Evolutionary conservation across 2,113 vertebrate species (phyloP).

Genomic region (western clawed frog (Xenopus tropicalis)): DNA sequence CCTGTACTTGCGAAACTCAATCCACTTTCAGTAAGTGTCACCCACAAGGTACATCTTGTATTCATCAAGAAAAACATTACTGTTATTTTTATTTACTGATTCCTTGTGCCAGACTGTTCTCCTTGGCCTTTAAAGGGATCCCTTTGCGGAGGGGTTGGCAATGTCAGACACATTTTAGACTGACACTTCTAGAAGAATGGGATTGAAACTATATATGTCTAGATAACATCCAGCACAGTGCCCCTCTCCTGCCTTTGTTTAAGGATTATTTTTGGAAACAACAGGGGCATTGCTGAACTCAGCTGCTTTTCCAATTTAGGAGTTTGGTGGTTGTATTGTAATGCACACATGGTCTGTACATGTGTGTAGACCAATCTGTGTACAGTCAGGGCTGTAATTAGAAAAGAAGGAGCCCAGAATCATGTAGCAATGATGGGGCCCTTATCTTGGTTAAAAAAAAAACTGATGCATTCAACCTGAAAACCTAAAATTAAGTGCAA

Average conservation of each 20-base stretch:
- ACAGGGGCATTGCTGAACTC: slow-evolving; percentile 80
- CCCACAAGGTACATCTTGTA: slow-evolving; percentile 37
- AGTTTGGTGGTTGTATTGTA: slow-evolving; percentile 68
- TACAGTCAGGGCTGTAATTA: too few species aligned
- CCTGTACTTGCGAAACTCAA: slow-evolving; percentile 20
- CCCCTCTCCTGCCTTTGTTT: slow-evolving; percentile 73
- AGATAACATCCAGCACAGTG: slow-evolving; percentile 90
- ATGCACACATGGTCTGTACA: slow-evolving; percentile 36
- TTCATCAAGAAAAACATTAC: slow-evolving; percentile 30
- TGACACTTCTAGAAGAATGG: slow-evolving; percentile 82
- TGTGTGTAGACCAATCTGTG: slow-evolving; percentile 11
- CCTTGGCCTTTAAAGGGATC: slow-evolving; percentile 49
- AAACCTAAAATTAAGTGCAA: too few species aligned
- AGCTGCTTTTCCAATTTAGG: slow-evolving; percentile 87
- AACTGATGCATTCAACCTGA: too few species aligned
- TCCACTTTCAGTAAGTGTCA: slow-evolving; percentile 24
- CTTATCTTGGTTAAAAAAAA: too few species aligned
- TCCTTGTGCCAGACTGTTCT: slow-evolving; percentile 37
- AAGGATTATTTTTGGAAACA: slow-evolving; percentile 87
- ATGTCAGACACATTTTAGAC: slow-evolving; percentile 69
- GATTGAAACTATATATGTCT: slow-evolving; percentile 81
- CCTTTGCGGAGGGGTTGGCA: slow-evolving; percentile 52
- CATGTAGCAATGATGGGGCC: too few species aligned
- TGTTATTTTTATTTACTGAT: slow-evolving; percentile 40
- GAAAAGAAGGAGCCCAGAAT: too few species aligned